Percentiles rank a stretch among this genome's conserved stretches.
These are phyloP conservation scores for Notocelia uddmanniana DNA, from an alignment of 2,888 invertebrate genomes.

Conservation along the genomic window DNA sequence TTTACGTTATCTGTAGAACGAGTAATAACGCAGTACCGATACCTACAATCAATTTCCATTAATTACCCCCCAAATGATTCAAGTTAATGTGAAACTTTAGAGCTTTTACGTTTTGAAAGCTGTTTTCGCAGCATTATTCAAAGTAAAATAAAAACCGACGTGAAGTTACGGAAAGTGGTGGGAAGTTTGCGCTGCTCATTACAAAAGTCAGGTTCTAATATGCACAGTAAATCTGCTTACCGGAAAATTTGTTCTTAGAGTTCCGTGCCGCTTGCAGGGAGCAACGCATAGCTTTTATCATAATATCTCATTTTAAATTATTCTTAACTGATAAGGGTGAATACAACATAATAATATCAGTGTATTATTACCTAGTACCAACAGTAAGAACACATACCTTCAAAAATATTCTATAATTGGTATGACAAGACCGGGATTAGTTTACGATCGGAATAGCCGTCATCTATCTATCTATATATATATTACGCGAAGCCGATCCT, in stretches of 20 bases:
- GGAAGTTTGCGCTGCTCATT: constrained; percentile 16
- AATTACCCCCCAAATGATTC: neutral
- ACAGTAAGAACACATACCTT: too few species aligned
- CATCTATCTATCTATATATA: too few species aligned
- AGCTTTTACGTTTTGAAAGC: too few species aligned
- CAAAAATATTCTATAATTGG: too few species aligned
- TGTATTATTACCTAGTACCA: neutral
- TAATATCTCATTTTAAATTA: neutral
- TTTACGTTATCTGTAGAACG: constrained; percentile 23
- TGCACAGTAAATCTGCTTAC: constrained; percentile 9
- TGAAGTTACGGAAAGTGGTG: constrained; percentile 15
- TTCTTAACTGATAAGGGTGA: neutral
- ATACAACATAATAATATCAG: neutral
- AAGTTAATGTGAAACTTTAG: neutral
- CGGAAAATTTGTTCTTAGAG: constrained; percentile 1
- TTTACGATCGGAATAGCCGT: too few species aligned
- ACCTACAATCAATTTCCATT: neutral
- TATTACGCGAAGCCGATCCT: too few species aligned
- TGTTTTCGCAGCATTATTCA: constrained; percentile 1
- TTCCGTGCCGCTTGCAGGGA: neutral
- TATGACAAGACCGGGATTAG: too few species aligned
- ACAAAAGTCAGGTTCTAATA: constrained; percentile 7
- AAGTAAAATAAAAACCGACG: constrained; percentile 10
- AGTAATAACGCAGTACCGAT: constrained; percentile 12
- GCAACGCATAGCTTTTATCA: neutral